Conservation (phyloP, 1,140 invertebrate genomes). For the Venustaconcha ellipsiformis region DNA sequence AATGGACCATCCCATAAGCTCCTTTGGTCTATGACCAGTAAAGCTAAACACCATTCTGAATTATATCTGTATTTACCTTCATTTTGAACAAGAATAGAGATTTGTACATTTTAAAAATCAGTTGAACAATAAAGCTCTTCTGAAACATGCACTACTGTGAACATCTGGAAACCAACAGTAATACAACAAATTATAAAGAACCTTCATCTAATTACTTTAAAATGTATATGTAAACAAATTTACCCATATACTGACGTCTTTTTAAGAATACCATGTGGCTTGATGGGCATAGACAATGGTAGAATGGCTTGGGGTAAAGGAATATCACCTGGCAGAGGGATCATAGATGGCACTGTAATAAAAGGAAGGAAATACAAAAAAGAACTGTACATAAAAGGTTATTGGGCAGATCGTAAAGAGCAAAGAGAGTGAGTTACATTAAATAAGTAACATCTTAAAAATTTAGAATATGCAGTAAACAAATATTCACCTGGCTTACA, state of each 20-base stretch:
- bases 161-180: neutral
- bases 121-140: too few relatives aligned
- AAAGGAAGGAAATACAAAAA: conserved; percentile 3
- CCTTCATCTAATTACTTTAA: neutral
- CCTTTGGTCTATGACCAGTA: too few relatives aligned
- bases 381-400: conserved; percentile 6
- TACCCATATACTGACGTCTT: conserved; percentile 73
- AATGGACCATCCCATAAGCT: too few relatives aligned
- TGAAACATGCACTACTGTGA: too few relatives aligned
- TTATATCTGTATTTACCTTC: too few relatives aligned
- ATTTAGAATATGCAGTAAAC: too few relatives aligned
- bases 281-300: conserved; percentile 60
- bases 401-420: neutral
- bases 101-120: too few relatives aligned
- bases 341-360: conserved; percentile 75
- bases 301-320: conserved; percentile 72
- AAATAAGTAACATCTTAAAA: conserved; percentile 1
- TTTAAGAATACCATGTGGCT: conserved; percentile 78
- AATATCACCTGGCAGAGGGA: conserved; percentile 81
- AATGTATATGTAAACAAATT: conserved; percentile 3
- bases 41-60: too few relatives aligned
- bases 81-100: too few relatives aligned
- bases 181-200: neutral
- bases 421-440: neutral
- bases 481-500: too few relatives aligned